phyloP scores from a whole-genome alignment of 2,113 vertebrate species.

The Colinus virginianus region DNA sequence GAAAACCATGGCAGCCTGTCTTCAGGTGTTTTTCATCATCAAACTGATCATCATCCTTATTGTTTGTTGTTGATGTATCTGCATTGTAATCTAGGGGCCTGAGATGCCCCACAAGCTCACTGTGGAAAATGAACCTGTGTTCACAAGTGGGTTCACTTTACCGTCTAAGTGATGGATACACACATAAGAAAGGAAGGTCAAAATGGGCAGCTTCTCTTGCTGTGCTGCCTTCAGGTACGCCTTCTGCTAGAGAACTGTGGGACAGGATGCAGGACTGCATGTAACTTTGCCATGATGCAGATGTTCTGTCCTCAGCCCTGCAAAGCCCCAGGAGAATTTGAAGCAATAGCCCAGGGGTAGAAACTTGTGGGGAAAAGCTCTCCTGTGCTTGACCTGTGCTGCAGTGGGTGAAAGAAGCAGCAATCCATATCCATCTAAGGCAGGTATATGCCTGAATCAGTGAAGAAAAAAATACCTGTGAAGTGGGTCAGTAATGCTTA shows the following conservation, averaged over 20 bases:
- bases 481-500: slow-evolving; percentile 49
- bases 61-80: neutral
- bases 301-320: rapidly evolving
- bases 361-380: neutral
- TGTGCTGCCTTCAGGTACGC: neutral
- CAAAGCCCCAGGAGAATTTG: neutral
- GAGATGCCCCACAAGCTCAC: neutral
- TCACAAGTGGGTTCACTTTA: neutral
- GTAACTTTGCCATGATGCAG: neutral
- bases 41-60: neutral
- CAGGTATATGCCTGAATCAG: neutral
- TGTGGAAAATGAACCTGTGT: neutral
- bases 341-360: neutral
- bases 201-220: rapidly evolving
- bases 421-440: neutral
- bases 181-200: neutral
- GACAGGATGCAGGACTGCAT: neutral
- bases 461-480: slow-evolving; percentile 13
- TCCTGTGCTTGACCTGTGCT: neutral
- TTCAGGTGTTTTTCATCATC: neutral
- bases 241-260: neutral
- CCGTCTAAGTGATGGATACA: neutral
- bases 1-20: neutral
- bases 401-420: neutral
- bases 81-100: neutral